Base-by-base conservation (phyloP, 2,888 invertebrate species). In the Labia minor region DNA sequence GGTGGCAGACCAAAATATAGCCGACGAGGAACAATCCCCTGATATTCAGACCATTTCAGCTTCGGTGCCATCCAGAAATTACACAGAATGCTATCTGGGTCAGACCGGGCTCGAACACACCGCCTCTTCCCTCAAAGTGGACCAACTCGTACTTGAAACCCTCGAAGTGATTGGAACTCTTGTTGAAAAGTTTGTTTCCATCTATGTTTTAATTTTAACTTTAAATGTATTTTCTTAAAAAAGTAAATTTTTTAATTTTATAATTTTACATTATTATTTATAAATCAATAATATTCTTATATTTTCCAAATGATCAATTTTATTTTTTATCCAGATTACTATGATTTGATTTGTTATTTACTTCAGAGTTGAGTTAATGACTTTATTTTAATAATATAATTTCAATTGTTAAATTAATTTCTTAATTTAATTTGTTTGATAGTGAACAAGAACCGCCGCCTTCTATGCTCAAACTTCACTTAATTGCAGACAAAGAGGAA, bases 401-500 rank as follows among this genome's bases (percentile, higher is more conserved):
- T n/a, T n/a, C n/a, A n/a, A n/a, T n/a, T n/a, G n/a, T n/a, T n/a
- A 26, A 8, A 26, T 26, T 26, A 26, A 26, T 26, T n/a, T 26
- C 26, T 26, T 26, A 8, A 26, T 6, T 26, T 26, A 8, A 26
- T 6, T 26, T 26, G 14, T 49, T n/a, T 49, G 14, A 16, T 75
- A 93, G 92, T 81, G 91, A 92, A 72, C 90, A 92, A 75, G 93
- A 93, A 73, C 90, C 93, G 1, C 94, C 95, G 0, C 84, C 85
- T 67, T 88, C 92, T 0, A 86, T 95, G 83, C 79, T 90, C 69
- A 86, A 87, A 73, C 80, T 95, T 37, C 90, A 93, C 75, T 83
- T 85, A 69, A 90, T 95, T 69, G 94, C 95, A 61, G 94, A 95
- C 71, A 88, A 89, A 73, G 92, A 92, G 73, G 90, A 90, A 68